These are phyloP conservation scores for Abrostola triplasia DNA, from an alignment of 2,888 invertebrate genomes.

Conservation along the genomic window DNA sequence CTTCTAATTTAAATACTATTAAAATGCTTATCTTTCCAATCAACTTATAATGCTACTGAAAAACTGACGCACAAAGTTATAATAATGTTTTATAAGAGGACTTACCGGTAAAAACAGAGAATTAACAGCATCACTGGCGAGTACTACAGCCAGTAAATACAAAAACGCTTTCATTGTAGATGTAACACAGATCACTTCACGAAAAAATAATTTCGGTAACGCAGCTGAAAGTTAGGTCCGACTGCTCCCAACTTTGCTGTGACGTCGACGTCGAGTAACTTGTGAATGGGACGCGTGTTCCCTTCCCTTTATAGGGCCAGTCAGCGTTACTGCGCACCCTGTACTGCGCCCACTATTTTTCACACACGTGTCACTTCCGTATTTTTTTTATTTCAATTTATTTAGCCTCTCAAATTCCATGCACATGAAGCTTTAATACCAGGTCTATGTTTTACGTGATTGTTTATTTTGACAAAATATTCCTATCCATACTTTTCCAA, in stretches of 20 bases:
- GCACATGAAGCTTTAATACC: background rate
- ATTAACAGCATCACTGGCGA: slow-evolving; percentile 73
- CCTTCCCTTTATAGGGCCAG: slow-evolving; percentile 80
- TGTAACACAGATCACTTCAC: slow-evolving; percentile 68
- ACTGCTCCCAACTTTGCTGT: slow-evolving; percentile 62
- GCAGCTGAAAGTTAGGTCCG: slow-evolving; percentile 66
- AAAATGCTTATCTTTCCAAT: too few relatives aligned
- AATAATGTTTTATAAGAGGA: slow-evolving; percentile 32
- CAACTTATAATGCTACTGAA: too few relatives aligned
- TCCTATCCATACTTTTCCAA: slow-evolving; percentile 29
- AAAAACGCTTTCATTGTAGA: slow-evolving; percentile 76
- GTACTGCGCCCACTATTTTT: slow-evolving; percentile 72
- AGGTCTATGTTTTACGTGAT: slow-evolving; percentile 15
- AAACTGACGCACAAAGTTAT: background rate
- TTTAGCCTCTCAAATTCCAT: slow-evolving; percentile 45
- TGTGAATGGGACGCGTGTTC: slow-evolving; percentile 79
- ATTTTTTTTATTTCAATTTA: slow-evolving; percentile 25
- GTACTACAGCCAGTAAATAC: slow-evolving; percentile 67
- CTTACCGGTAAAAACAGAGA: slow-evolving; percentile 81
- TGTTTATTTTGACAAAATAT: slow-evolving; percentile 38
- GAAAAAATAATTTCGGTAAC: slow-evolving; percentile 52
- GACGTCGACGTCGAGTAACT: slow-evolving; percentile 73
- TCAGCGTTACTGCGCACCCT: slow-evolving; percentile 80
- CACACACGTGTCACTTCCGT: slow-evolving; percentile 58
- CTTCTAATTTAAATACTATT: too few relatives aligned